These are phyloP conservation scores for Drosophila littoralis DNA, from an alignment of 1,140 invertebrate genomes.

Conservation along the genomic window DNA sequence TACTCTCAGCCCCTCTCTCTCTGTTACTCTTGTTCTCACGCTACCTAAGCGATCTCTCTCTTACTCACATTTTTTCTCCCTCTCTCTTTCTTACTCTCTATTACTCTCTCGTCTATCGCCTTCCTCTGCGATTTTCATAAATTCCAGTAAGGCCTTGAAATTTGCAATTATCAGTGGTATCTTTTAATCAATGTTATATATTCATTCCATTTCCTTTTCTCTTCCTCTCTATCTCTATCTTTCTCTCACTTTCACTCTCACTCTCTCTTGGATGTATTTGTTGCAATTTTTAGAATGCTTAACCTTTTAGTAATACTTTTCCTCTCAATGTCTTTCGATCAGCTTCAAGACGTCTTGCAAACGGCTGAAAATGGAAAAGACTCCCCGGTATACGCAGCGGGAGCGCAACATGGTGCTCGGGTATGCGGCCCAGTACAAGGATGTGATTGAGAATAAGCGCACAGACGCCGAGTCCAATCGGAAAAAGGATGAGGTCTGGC, in stretches of 20 bases:
- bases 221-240: no score
- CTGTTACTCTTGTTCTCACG: no score
- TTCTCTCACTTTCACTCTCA: no score
- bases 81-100: background rate
- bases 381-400: slow-evolving; percentile 84
- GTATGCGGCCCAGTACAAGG: slow-evolving; percentile 82
- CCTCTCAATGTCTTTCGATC: background rate
- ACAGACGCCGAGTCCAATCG: slow-evolving; percentile 84
- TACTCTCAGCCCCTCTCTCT: background rate
- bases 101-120: background rate
- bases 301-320: background rate
- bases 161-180: no score
- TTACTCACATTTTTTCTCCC: background rate
- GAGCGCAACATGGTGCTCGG: slow-evolving; percentile 84
- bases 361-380: slow-evolving; percentile 84
- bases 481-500: slow-evolving; percentile 83
- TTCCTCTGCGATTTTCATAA: background rate
- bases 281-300: no score
- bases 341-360: slow-evolving; percentile 84
- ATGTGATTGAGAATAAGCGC: slow-evolving; percentile 82
- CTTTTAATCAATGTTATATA: no score
- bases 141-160: background rate
- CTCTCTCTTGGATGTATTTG: no score
- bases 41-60: background rate
- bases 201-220: no score